Evolutionary conservation across 2,888 invertebrate species (phyloP), one percentile per base, ranked within the genome.

Genomic region (Priocnemis perturbator): DNA sequence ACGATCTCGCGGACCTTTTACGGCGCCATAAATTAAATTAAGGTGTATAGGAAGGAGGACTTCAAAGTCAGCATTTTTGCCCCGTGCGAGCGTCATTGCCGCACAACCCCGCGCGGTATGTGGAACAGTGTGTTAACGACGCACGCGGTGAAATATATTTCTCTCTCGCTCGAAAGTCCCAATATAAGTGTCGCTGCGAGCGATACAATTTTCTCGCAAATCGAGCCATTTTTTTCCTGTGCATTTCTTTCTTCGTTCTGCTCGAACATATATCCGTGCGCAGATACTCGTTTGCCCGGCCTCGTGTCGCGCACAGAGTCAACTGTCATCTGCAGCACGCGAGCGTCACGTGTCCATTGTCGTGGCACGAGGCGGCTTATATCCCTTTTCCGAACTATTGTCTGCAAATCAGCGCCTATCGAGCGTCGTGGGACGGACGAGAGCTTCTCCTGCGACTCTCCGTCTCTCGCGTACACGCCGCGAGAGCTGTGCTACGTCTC

Each of bases 291-390:
- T 79, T 80, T 79, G 77, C 78, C 69, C 64, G 3, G 17, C 65
- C 79, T 75, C 80, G 77, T 77, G 81, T 79, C 79, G 73, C 71
- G 56, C 59, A 50, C 44, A 56, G 67, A 81, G 80, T 81, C 80
- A 81, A 80, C 80, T 81, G 81, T 81, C 80, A 77, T 77, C 73
- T 69, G 63, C 81, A 81, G 71, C 71, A 71, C 81, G 73, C 79
- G 77, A 81, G 61, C 64, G 74, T 73, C 81, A 81, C 81, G 81
- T 80, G 81, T 66, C 76, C 69, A 81, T 81, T 81, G 80, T 81
- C 67, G 50, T 45, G 69, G 68, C 77, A 72, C 70, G 72, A 73
- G 74, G 67, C 57, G 52, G 55, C 57, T 17, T 67, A 65, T 77
- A 77, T 50, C 75, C 79, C 79, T 79, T 81, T 81, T 70, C 61